Base-by-base conservation (phyloP, 2,888 invertebrate genomes). In the Ernsta delagoae region DNA sequence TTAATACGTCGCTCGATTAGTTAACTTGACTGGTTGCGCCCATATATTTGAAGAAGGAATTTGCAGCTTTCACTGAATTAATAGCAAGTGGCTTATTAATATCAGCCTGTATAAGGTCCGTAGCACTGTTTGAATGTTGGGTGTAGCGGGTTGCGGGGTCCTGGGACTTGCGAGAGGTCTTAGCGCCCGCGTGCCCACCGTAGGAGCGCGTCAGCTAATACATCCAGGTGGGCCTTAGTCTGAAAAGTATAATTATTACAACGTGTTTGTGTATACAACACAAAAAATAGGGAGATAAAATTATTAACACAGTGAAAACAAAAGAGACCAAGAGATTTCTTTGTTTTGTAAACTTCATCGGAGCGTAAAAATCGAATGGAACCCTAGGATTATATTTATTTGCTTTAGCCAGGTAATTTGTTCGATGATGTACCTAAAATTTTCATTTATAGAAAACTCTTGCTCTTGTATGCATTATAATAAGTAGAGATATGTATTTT, bases 221-320 rank as follows among this genome's bases (percentile, higher is more conserved):
- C 98, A 94, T 98, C 98, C 94, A 98, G 94, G 90, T 98, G 98
- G 85, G 98, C 98, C 92, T 98, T 98, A 83, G 98, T 98, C 98
- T 98, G 96, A 95, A 62, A 68, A 48, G 4, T 12, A 8, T 54
- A 54, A 61, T 34, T 34, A 61, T 60, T 41, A 36, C 34, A 12
- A 11, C 39, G 4, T 39, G n/a, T n/a, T n/a, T n/a, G n/a, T n/a
- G n/a, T n/a, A n/a, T n/a, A n/a, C n/a, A n/a, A n/a, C n/a, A n/a
- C n/a, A n/a, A n/a, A n/a, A 12, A 43, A 43, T 43, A 43, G 3
- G 11, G 3, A 41, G 6, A 7, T 41, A 4, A 41, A 5, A 41
- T 5, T 41, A 7, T 41, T 41, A 41, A 41, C 41, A 41, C 41
- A 6, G 7, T 41, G 4, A 5, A 43, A 11, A 43, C 11, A 11